A percentile compares a stretch with the other conserved stretches of the same genome.
These are phyloP conservation scores for Apocheima hispidaria DNA, from an alignment of 2,888 invertebrate genomes.

Conservation along the genomic window DNA sequence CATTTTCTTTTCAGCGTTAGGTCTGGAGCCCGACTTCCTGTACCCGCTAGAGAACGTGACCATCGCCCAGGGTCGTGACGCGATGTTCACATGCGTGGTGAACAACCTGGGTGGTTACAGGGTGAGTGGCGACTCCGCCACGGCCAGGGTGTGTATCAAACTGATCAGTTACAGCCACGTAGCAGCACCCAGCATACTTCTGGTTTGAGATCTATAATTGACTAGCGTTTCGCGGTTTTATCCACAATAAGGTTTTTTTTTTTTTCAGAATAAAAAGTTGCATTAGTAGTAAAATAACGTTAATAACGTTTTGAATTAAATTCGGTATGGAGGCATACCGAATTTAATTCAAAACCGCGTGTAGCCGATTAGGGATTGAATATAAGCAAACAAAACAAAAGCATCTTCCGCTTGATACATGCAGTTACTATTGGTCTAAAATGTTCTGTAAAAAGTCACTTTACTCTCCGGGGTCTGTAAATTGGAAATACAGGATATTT, in stretches of 20 bases:
- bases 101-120: slow-evolving; percentile 94
- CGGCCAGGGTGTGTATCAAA: slow-evolving; percentile 94
- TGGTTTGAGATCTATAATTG: slow-evolving; percentile 77
- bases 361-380: no score
- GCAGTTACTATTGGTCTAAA: neutral
- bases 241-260: neutral
- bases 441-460: neutral
- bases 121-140: slow-evolving; percentile 96
- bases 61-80: slow-evolving; percentile 93
- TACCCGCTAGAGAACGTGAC: slow-evolving; percentile 94
- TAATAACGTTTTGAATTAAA: no score
- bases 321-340: no score
- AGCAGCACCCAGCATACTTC: slow-evolving; percentile 81
- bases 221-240: neutral
- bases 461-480: neutral
- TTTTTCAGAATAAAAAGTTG: neutral
- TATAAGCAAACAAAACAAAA: no score
- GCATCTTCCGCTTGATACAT: no score
- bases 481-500: no score
- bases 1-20: slow-evolving; percentile 86
- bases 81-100: slow-evolving; percentile 94
- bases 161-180: slow-evolving; percentile 77
- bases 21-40: slow-evolving; percentile 93
- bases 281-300: no score
- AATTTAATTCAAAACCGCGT: no score